A percentile compares a stretch with the other conserved stretches of the same genome.
phyloP scores from a whole-genome alignment of 37 sponge, comb jelly and placozoan genomes.

The Cliona cf. orientalis region DNA sequence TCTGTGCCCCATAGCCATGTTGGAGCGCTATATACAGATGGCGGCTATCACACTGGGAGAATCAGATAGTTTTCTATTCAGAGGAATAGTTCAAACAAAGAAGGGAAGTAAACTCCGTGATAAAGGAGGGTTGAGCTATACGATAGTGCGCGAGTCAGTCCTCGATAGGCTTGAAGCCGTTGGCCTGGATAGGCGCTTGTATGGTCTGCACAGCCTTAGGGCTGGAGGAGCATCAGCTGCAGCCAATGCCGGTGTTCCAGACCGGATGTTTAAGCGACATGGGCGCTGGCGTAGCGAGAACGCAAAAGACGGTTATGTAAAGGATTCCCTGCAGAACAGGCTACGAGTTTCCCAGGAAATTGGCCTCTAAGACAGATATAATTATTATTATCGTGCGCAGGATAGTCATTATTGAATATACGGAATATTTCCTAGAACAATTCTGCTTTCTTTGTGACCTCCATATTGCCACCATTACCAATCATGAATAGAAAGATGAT shows the following conservation, averaged over 20 bases:
- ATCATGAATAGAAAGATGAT: too few species aligned
- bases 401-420: too few species aligned
- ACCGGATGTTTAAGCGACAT: background rate
- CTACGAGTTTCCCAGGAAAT: too few species aligned
- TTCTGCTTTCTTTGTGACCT: too few species aligned
- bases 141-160: background rate
- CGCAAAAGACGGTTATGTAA: too few species aligned
- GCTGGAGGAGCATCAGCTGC: background rate
- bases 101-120: background rate
- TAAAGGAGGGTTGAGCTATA: background rate
- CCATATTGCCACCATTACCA: too few species aligned
- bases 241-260: background rate
- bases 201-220: background rate
- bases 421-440: too few species aligned
- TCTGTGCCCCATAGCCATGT: background rate
- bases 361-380: too few species aligned
- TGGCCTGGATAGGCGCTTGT: background rate
- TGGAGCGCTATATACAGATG: slow-evolving; percentile 8
- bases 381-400: too few species aligned
- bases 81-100: background rate
- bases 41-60: background rate
- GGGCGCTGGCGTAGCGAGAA: too few species aligned
- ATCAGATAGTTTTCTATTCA: background rate
- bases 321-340: too few species aligned
- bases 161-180: background rate